phyloP scores from a whole-genome alignment of 2,113 vertebrate genomes.

The Anser brachyrhynchus region DNA sequence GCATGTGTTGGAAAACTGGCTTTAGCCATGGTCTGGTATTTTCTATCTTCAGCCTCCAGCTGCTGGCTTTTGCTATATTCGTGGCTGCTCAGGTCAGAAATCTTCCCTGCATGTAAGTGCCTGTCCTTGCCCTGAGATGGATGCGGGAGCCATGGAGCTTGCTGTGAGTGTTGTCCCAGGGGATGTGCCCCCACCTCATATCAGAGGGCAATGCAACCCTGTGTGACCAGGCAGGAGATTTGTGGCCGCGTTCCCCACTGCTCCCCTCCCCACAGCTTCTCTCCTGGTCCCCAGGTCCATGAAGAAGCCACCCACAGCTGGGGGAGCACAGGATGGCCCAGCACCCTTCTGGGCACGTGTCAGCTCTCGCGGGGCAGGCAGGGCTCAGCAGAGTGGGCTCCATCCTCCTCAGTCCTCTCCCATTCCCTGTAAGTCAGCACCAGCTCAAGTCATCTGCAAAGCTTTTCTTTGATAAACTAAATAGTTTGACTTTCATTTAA shows the following conservation, averaged over 20 bases:
- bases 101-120: not conserved
- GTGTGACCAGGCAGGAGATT: not conserved
- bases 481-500: not conserved
- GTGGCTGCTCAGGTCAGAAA: not conserved
- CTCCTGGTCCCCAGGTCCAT: not conserved
- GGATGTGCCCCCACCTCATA: not conserved
- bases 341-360: not conserved
- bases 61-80: not conserved
- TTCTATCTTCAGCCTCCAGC: not conserved
- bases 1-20: not conserved
- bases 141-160: too few species aligned
- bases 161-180: not conserved
- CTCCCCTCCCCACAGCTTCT: not conserved
- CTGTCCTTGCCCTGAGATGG: not conserved
- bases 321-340: not conserved
- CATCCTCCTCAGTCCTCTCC: not conserved
- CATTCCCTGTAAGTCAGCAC: not conserved
- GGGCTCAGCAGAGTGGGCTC: not conserved
- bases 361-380: accelerated
- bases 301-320: not conserved
- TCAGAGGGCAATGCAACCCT: not conserved
- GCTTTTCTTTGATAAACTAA: not conserved
- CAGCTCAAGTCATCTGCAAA: not conserved
- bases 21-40: not conserved
- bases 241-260: not conserved